Evolutionary conservation across 2,888 invertebrate genomes (phyloP), one percentile per base, ranked within the genome.

Genomic region (Camponotus fellah): DNA sequence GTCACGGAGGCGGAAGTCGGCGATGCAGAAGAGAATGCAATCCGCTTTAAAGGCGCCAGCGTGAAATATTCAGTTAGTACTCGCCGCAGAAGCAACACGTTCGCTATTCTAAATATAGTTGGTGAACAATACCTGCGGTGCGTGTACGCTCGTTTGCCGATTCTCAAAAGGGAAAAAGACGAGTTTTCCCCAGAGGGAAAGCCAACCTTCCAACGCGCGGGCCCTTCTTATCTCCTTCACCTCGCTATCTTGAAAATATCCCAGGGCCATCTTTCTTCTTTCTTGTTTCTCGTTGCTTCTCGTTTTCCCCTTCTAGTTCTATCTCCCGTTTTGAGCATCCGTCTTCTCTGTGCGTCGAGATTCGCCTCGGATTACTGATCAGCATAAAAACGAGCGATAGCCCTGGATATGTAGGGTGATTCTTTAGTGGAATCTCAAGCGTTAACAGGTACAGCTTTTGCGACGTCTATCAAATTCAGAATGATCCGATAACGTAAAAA

Each of bases 101-200:
- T 89, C 82, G 81, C 81, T 84, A 85, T 84, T 84, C 75, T 65
- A 84, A 72, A 80, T 86, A 82, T 81, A 82, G 69, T 74, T 77
- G 72, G 82, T 83, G 80, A 83, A 89, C 84, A 87, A 83, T 85
- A 84, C 62, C 82, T 21, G 43, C 40, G n/a, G 10, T 43, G 43
- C 10, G 9, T 43, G 43, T 53, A 84, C 85, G 89, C 88, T 90
- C 88, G 89, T 91, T 89, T 90, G 82, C 77, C 72, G 71, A 80
- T 76, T 84, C 83, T 72, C 82, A 76, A 87, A 84, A 83, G 84
- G 77, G 82, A 66, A 85, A 80, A 84, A 85, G 83, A 75, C 76
- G 66, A 82, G 62, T 72, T 83, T 81, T 88, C 86, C 84, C 86
- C 62, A 26, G 74, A 68, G 69, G 80, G 77, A 26, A 26, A 26